phyloP scores from a whole-genome alignment of 2,113 vertebrate genomes.

The Pseudorhombus dupliciocellatus region DNA sequence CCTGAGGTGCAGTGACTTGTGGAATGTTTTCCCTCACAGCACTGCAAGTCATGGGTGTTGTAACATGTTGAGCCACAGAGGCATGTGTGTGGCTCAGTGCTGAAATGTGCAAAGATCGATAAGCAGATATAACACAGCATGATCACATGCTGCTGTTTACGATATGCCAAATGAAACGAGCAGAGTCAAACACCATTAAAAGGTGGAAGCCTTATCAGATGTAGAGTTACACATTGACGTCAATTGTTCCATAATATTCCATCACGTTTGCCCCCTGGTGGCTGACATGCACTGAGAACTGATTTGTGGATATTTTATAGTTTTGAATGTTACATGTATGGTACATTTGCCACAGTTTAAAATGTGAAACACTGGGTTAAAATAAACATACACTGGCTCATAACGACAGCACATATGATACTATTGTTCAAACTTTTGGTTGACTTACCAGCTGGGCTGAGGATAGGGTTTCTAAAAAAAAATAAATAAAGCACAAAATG shows the following conservation, averaged over 20 bases:
- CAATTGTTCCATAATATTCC: background rate
- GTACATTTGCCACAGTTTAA: no score
- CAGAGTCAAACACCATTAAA: no score
- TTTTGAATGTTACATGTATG: no score
- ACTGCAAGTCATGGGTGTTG: background rate
- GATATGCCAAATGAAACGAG: no score
- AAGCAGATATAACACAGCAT: background rate
- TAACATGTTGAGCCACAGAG: conserved; percentile 19
- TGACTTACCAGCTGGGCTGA: conserved; percentile 24
- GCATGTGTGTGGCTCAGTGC: background rate
- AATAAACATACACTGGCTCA: background rate
- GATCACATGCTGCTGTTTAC: no score
- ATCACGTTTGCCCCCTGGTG: no score
- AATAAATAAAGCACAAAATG: background rate
- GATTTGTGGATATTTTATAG: no score
- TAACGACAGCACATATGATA: no score
- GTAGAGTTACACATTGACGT: background rate
- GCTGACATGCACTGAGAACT: no score
- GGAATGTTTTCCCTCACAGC: conserved; percentile 10
- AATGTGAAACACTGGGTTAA: background rate
- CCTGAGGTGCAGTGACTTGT: background rate
- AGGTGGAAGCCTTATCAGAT: no score
- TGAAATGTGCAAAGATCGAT: conserved; percentile 10
- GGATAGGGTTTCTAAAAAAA: background rate
- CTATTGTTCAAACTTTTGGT: background rate